Base-by-base conservation (phyloP, 64 coral and sea anemone genomes). In the Pachyseris speciosa region DNA sequence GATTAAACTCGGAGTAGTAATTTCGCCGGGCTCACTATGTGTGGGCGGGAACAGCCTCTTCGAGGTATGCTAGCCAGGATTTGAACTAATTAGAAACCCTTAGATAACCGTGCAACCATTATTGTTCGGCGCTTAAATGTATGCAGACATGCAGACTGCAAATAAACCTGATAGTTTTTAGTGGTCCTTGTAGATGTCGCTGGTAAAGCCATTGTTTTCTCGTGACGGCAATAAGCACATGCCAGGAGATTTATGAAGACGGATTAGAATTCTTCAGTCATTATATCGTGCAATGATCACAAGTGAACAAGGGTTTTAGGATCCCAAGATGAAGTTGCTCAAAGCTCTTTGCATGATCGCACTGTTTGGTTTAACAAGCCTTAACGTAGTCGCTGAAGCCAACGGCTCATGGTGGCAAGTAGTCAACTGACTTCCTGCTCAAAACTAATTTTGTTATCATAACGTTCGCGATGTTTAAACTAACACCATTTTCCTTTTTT, bases 161-260 rank as follows among this genome's bases (percentile, higher is more conserved):
- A 84, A 88, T 47, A 88, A 89, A 70, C 55, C 25, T 92, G 91
- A 90, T 83, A 86, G 58, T 72, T 86, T 93, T 93, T 71, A 93
- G 91, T 90, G 95, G 91, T 69, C 44, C 81, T 57, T 73, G 68
- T 53, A 71, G 83, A 93, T 87, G 76, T 89, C 89, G 86, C 63
- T 63, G 32, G 41, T 44, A 86, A 96, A 93, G 90, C 95, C 84
- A 96, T 96, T 96, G 95, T 96, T 92, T 88, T 93, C 44, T 68
- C 25, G 27, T 58, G 45, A 86, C 41, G 52, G 47, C 52, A 92
- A 96, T 96, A 87, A 92, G 31, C 68, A 92, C 73, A 80, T 88
- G 52, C 77, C 49, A 38, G 41, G 22, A 69, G 85, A 59, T 89
- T 93, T 77, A 89, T 97, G 72, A 93, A 52, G 64, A 63, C 41